Percentiles rank a stretch among this genome's conserved stretches.
These are phyloP conservation scores for Cylloceria caligata DNA, from an alignment of 2,888 invertebrate species.

Conservation along the genomic window DNA sequence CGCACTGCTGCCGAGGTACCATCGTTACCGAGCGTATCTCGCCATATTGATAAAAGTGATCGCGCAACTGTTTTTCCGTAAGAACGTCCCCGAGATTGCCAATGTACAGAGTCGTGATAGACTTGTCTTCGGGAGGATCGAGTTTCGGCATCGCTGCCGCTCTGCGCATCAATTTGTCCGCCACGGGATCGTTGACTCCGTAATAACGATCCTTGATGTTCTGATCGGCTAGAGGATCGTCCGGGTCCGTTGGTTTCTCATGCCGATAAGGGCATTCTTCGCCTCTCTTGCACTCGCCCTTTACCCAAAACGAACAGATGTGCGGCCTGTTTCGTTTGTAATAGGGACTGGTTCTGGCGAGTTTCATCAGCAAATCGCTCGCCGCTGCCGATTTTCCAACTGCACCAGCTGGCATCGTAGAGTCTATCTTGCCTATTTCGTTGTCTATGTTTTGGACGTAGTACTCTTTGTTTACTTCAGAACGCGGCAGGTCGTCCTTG, in stretches of 20 bases:
- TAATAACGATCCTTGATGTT: constrained; percentile 98
- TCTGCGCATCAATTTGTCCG: constrained; percentile 95
- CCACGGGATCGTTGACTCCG: constrained; percentile 98
- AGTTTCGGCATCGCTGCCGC: constrained; percentile 97
- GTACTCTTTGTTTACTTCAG: constrained; percentile 97
- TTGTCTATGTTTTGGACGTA: constrained; percentile 96
- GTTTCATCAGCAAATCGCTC: constrained; percentile 92
- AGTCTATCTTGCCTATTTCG: constrained; percentile 87
- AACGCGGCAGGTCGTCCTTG: constrained; percentile 95
- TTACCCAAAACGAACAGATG: constrained; percentile 99
- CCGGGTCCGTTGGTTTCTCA: constrained; percentile 98
- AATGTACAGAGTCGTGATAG: constrained; percentile 98
- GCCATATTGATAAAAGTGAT: constrained; percentile 99
- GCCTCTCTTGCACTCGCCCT: constrained; percentile 97
- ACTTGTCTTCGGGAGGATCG: constrained; percentile 97
- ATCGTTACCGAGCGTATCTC: constrained; percentile 97
- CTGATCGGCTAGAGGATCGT: constrained; percentile 98
- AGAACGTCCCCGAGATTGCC: constrained; percentile 96
- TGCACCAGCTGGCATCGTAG: constrained; percentile 86
- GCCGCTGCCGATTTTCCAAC: constrained; percentile 91
- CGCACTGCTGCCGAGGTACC: constrained; percentile 97
- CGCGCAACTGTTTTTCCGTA: constrained; percentile 95
- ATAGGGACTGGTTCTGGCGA: constrained; percentile 97
- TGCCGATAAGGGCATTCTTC: constrained; percentile 99
- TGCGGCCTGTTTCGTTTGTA: constrained; percentile 98